Evolutionary conservation across 2,797 vertebrate genomes (phyloP).

Genomic region (Megaceryle alcyon): DNA sequence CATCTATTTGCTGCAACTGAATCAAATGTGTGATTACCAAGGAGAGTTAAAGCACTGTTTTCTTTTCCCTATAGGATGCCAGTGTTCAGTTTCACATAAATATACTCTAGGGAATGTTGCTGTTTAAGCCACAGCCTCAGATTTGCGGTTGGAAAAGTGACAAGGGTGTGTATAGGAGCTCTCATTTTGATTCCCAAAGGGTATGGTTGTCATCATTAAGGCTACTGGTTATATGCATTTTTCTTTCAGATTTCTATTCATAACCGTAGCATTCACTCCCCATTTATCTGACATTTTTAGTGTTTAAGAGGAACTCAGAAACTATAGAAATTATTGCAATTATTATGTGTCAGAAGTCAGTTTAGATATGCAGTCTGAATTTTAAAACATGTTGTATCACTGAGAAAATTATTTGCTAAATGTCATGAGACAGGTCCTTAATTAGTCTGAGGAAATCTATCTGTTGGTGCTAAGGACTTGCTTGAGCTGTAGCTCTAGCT

Average conservation of each 20-base stretch:
- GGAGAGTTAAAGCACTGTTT: background rate
- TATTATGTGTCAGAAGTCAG: background rate
- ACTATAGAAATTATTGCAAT: background rate
- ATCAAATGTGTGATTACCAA: background rate
- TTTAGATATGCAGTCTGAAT: background rate
- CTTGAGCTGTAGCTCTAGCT: background rate
- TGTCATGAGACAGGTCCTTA: background rate
- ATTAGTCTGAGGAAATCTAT: background rate
- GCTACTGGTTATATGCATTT: background rate
- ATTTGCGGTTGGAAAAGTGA: background rate
- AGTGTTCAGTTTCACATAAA: background rate
- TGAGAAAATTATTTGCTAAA: slow-evolving; percentile 23
- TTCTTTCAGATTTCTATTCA: background rate
- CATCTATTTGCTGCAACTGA: background rate
- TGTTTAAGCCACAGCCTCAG: background rate
- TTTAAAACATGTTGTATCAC: background rate
- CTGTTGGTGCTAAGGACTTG: background rate
- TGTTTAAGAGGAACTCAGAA: background rate
- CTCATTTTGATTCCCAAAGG: background rate
- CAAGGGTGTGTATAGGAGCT: background rate
- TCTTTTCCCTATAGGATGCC: background rate
- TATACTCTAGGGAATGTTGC: background rate
- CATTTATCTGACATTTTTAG: slow-evolving; percentile 9
- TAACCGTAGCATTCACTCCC: background rate
- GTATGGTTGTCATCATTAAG: background rate